Evolutionary conservation across 2,113 vertebrate genomes (phyloP).

Genomic region (Connochaetes taurinus): DNA sequence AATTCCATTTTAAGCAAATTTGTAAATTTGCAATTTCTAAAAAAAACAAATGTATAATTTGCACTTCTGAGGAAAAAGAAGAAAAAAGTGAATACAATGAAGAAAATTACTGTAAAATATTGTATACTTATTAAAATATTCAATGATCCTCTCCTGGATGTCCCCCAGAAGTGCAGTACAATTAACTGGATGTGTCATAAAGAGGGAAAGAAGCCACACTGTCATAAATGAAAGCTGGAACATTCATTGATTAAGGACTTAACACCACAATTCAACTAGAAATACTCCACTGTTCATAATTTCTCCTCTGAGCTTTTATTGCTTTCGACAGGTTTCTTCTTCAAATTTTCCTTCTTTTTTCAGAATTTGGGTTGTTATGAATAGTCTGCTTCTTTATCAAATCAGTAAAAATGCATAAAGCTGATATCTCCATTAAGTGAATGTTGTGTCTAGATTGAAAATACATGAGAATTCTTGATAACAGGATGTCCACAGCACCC

Average conservation of each 20-base stretch:
- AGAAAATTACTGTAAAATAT: not conserved
- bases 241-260: not conserved
- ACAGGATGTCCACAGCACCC: not conserved
- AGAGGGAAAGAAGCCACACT: not conserved
- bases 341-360: not conserved
- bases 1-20: not conserved
- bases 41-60: not conserved
- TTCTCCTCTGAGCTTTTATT: not conserved
- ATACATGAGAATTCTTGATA: not conserved
- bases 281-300: conserved; percentile 50
- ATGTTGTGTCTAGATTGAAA: conserved; percentile 52
- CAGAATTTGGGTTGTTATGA: not conserved
- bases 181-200: not conserved
- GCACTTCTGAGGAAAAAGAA: not conserved
- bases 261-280: not conserved
- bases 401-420: not conserved
- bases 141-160: not conserved
- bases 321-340: conserved; percentile 1
- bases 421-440: not conserved
- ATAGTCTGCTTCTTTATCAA: conserved; percentile 15
- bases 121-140: not conserved
- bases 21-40: not conserved
- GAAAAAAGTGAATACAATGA: not conserved
- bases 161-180: not conserved
- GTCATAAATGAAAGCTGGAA: not conserved